phyloP scores from a whole-genome alignment of 2,113 vertebrate genomes.

The Nipponia nippon region DNA sequence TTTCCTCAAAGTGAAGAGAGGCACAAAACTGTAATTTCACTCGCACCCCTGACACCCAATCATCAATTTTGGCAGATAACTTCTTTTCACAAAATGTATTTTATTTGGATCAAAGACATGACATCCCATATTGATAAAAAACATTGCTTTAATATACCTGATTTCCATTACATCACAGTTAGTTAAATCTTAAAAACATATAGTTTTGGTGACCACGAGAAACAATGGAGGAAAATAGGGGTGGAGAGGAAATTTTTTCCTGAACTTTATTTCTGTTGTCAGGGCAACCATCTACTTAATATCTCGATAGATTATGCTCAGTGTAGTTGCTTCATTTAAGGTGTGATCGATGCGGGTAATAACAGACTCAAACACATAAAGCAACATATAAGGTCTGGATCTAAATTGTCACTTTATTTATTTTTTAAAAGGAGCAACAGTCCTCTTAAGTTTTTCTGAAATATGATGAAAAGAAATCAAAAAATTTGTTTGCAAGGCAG shows the following conservation, averaged over 20 bases:
- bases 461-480: not conserved
- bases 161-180: not conserved
- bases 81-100: not conserved
- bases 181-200: not conserved
- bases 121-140: not conserved
- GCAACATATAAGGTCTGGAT: not conserved
- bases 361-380: not conserved
- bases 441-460: not conserved
- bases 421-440: not conserved
- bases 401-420: not conserved
- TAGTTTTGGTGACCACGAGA: not conserved
- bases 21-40: not conserved
- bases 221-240: not conserved
- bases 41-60: not conserved
- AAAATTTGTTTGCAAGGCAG: rapidly evolving
- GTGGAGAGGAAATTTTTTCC: not conserved
- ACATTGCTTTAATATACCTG: not conserved
- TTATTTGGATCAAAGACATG: not conserved
- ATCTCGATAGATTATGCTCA: not conserved
- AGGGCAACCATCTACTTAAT: not conserved
- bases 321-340: not conserved
- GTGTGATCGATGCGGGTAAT: not conserved
- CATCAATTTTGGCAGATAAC: not conserved
- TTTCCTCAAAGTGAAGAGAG: not conserved
- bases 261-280: conserved; percentile 39